These are phyloP conservation scores for Prostheceraeus crozeri DNA, from an alignment of 2,888 invertebrate genomes.

Conservation along the genomic window DNA sequence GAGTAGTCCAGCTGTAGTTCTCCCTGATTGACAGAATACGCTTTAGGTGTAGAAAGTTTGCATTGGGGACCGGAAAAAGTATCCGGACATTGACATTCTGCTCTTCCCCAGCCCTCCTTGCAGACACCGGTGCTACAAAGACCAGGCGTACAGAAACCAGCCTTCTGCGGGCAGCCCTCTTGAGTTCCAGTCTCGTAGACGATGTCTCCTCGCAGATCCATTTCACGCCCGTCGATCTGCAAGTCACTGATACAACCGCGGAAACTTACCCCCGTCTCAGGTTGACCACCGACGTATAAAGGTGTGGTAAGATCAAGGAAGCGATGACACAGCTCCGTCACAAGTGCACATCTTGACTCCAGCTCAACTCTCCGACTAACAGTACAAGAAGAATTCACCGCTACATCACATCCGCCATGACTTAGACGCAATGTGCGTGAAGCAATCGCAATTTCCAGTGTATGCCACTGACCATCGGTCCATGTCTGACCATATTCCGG, in stretches of 20 bases:
- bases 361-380: no score
- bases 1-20: no score
- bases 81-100: not conserved
- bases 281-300: not conserved
- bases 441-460: no score
- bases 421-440: no score
- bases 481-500: no score
- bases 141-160: not conserved
- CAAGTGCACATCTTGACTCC: not conserved
- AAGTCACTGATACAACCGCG: not conserved
- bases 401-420: no score
- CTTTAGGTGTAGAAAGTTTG: no score
- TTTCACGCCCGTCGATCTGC: not conserved
- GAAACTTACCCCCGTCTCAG: not conserved
- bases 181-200: not conserved
- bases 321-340: not conserved
- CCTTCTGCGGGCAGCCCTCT: not conserved
- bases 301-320: constrained; percentile 8
- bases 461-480: no score
- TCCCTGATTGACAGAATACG: no score
- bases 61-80: not conserved
- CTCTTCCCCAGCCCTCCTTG: not conserved
- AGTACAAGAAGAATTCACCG: no score
- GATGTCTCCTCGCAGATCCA: not conserved
- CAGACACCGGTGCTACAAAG: not conserved